phyloP scores from a whole-genome alignment of 2,888 invertebrate species.

The Lobophora halterata region DNA sequence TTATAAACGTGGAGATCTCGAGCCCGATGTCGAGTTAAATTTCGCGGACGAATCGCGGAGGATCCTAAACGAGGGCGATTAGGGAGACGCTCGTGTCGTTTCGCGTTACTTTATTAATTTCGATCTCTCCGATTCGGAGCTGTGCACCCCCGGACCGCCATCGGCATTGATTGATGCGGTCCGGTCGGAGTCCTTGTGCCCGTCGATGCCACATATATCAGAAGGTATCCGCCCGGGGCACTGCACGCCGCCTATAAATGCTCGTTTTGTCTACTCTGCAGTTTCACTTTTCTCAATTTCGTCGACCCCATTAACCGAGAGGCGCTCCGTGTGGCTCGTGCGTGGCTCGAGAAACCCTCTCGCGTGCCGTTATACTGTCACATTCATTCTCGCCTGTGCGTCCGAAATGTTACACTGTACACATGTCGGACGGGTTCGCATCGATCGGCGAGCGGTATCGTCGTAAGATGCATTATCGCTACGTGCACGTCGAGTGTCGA shows the following conservation, averaged over 20 bases:
- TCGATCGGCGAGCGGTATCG: no score
- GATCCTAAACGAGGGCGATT: constrained; percentile 28
- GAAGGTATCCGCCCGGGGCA: constrained; percentile 42
- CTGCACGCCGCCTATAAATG: constrained; percentile 51
- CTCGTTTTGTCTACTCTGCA: constrained; percentile 52
- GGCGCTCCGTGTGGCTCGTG: constrained; percentile 54
- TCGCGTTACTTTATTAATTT: constrained; percentile 57
- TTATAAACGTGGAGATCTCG: constrained; percentile 42
- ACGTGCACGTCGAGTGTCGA: constrained; percentile 5
- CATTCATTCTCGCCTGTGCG: constrained; percentile 55
- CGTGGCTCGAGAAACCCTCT: constrained; percentile 54
- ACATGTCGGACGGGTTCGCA: constrained; percentile 26
- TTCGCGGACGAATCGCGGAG: constrained; percentile 29
- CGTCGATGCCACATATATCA: constrained; percentile 13
- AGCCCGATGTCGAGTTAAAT: constrained; percentile 31
- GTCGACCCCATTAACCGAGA: constrained; percentile 70
- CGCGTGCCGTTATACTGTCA: constrained; percentile 55
- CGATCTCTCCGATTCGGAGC: constrained; percentile 33
- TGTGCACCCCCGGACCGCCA: constrained; percentile 17
- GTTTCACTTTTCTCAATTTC: constrained; percentile 75
- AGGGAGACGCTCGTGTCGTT: constrained; percentile 38
- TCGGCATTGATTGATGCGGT: constrained; percentile 28
- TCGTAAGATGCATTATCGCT: constrained; percentile 7
- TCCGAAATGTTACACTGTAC: constrained; percentile 44
- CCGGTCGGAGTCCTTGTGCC: constrained; percentile 25